Evolutionary conservation across 2,888 invertebrate species (phyloP).

Genomic region (Clivina fossor): DNA sequence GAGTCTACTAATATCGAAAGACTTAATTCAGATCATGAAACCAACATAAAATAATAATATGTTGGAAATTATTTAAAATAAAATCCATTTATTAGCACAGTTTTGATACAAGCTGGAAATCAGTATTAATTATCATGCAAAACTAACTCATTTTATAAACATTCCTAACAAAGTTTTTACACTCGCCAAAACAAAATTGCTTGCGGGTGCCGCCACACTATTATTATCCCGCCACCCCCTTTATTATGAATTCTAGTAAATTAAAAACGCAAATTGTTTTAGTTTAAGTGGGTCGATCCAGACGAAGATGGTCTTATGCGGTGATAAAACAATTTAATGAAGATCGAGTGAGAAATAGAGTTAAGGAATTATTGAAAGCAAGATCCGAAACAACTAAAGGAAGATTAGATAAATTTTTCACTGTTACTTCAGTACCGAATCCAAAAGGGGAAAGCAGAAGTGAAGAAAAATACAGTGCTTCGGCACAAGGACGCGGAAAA

Average conservation of each 20-base stretch:
- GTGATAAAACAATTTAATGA: constrained; percentile 92
- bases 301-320: constrained; percentile 93
- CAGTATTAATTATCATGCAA: not conserved
- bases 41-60: too few species aligned
- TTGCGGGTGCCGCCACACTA: too few species aligned
- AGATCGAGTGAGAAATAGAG: constrained; percentile 87
- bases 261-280: constrained; percentile 34
- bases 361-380: constrained; percentile 87
- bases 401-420: constrained; percentile 93
- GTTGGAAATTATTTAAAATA: too few species aligned
- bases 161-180: not conserved
- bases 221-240: too few species aligned
- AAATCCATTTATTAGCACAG: too few species aligned
- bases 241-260: too few species aligned
- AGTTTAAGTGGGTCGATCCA: constrained; percentile 94
- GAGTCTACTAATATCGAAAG: too few species aligned
- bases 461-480: constrained; percentile 66
- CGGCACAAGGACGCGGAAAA: constrained; percentile 58
- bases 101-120: too few species aligned
- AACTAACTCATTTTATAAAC: constrained; percentile 1
- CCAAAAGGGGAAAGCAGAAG: constrained; percentile 72
- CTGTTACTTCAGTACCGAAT: constrained; percentile 65
- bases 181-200: not conserved
- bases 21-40: too few species aligned
- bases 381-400: constrained; percentile 85